phyloP scores from a whole-genome alignment of 2,888 invertebrate genomes.

The Asteroscopus sphinx region DNA sequence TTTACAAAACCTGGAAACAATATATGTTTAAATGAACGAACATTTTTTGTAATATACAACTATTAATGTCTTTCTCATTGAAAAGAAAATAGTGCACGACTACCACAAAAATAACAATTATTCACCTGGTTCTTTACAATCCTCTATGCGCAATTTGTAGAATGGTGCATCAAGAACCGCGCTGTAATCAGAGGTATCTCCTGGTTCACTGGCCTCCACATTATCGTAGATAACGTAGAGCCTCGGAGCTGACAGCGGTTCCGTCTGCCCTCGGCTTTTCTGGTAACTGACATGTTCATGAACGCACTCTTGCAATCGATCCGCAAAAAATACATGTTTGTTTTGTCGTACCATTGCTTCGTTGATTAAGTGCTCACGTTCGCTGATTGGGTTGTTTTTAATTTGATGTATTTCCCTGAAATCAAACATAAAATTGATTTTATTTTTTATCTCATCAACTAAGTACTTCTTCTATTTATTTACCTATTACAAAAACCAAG shows the following conservation, averaged over 20 bases:
- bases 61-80: no score
- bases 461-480: constrained; percentile 18
- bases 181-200: constrained; percentile 90
- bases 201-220: constrained; percentile 92
- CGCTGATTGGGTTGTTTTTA: constrained; percentile 84
- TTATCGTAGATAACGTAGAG: constrained; percentile 93
- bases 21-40: not conserved
- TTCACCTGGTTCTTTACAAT: constrained; percentile 83
- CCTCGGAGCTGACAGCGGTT: constrained; percentile 91
- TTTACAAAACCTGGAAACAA: constrained; percentile 89
- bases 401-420: constrained; percentile 89
- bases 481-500: not conserved
- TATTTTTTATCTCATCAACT: constrained; percentile 13
- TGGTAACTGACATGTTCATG: constrained; percentile 90
- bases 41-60: not conserved
- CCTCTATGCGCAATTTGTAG: constrained; percentile 91
- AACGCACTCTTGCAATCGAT: constrained; percentile 92
- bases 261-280: constrained; percentile 71
- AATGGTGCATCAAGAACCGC: constrained; percentile 90
- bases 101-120: not conserved
- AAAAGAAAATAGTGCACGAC: no score
- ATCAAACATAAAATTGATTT: constrained; percentile 48
- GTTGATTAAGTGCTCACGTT: constrained; percentile 86
- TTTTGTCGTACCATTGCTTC: constrained; percentile 89
- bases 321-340: constrained; percentile 91